phyloP scores from a whole-genome alignment of 2,113 vertebrate genomes.

The Donacobius atricapilla region DNA sequence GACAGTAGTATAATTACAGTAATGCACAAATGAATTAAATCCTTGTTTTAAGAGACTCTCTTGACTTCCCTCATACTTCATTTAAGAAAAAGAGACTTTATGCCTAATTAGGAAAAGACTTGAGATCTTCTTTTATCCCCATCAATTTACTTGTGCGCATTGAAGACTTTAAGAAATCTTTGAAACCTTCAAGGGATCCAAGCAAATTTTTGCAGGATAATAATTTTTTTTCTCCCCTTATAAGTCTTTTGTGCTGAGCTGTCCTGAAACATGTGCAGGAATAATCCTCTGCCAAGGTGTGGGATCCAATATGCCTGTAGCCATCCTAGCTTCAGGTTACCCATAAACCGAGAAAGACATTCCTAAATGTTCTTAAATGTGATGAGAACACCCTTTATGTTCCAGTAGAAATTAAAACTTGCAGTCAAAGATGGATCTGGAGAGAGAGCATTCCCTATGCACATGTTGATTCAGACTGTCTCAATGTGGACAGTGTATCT shows the following conservation, averaged over 20 bases:
- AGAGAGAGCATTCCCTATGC: neutral
- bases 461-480: neutral
- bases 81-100: neutral
- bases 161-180: neutral
- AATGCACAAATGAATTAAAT: neutral
- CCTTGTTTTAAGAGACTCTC: neutral
- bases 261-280: neutral
- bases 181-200: neutral
- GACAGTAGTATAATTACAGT: neutral
- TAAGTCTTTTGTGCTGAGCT: neutral
- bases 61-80: neutral
- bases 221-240: neutral
- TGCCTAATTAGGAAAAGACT: neutral
- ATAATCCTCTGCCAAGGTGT: neutral
- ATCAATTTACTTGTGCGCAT: neutral
- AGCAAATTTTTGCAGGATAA: neutral
- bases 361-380: neutral
- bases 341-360: neutral
- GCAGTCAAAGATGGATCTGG: neutral
- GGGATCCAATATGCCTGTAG: neutral
- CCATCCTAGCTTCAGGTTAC: neutral
- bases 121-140: neutral
- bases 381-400: neutral
- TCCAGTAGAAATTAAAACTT: neutral
- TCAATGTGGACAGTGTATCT: neutral